Base-by-base conservation (phyloP, 2,888 invertebrate genomes). In the Drosophila pseudotalamancana region DNA sequence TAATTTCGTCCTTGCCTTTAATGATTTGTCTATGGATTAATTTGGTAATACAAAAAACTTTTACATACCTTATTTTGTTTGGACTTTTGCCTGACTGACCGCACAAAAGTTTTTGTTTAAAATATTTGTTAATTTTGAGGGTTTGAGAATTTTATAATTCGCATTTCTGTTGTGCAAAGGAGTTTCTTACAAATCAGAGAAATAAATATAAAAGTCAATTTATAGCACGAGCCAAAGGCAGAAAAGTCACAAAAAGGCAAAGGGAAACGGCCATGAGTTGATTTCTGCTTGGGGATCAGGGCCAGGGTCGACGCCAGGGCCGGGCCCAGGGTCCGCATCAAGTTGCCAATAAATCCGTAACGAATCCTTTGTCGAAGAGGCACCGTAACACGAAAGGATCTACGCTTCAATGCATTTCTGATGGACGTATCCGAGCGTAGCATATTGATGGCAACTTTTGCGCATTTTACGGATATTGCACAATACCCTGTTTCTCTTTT, bases 381-480 rank as follows among this genome's bases (percentile, higher is more conserved):
- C 64, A 79, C 46, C 35, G 71, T 61, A 71, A 72, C 81, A 78
- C 77, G 70, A 72, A 81, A 84, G 84, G 87, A 87, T 87, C 85
- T 80, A 74, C 82, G 85, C 85, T 84, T 84, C 74, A 77, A 64
- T 85, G 87, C 82, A 87, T 87, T 85, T 84, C 74, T 85, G 87
- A 85, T 85, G 77, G 85, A 85, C 85, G 85, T 85, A 87, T 85
- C 85, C 85, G 87, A 85, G 85, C 85, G 85, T 87, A 85, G 87
- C 87, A 80, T 87, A 85, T 85, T 85, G 85, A 85, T 80, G 85
- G 87, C 82, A 85, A 87, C 82, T 85, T 87, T 85, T 85, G 78
- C 85, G 79, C 79, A 85, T 85, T 85, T 85, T 82, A 87, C 85
- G 85, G 84, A 85, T 85, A 85, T 87, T 85, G 85, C 85, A 82